Conservation (phyloP, 2,888 invertebrate genomes). For the Pyrocoelia pectoralis region DNA sequence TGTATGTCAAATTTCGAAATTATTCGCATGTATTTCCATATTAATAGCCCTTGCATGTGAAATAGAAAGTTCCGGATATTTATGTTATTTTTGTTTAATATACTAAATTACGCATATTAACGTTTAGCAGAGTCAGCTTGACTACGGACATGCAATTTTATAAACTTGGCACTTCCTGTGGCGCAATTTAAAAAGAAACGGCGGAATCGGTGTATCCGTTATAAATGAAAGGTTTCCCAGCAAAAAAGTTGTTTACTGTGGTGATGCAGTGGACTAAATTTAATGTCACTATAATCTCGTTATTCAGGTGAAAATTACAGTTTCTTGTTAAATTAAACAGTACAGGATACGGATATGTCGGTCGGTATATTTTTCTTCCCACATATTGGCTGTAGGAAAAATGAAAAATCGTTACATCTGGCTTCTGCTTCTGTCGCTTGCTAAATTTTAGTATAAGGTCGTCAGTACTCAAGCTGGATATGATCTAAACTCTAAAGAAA, state of each 20-base stretch:
- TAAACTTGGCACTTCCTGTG: conserved; percentile 15
- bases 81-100: neutral
- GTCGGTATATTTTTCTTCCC: neutral
- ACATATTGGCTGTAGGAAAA: neutral
- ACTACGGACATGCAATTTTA: neutral
- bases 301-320: neutral
- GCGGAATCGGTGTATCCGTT: conserved; percentile 16
- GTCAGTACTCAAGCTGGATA: too few species aligned
- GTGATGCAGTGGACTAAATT: neutral
- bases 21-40: neutral
- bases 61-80: conserved; percentile 5
- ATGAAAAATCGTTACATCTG: too few species aligned
- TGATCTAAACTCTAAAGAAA: too few species aligned
- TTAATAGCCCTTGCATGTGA: neutral
- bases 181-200: neutral
- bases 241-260: too few species aligned
- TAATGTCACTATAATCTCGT: neutral
- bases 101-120: neutral
- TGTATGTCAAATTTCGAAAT: neutral
- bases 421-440: too few species aligned
- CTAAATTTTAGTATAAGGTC: too few species aligned
- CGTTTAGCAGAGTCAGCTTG: conserved; percentile 9
- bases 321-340: neutral
- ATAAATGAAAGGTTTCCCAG: neutral
- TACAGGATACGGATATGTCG: neutral